A percentile compares a stretch with the other conserved stretches of the same genome.
phyloP scores from a whole-genome alignment of 2,888 invertebrate genomes.

The Azorinus chamasolen region DNA sequence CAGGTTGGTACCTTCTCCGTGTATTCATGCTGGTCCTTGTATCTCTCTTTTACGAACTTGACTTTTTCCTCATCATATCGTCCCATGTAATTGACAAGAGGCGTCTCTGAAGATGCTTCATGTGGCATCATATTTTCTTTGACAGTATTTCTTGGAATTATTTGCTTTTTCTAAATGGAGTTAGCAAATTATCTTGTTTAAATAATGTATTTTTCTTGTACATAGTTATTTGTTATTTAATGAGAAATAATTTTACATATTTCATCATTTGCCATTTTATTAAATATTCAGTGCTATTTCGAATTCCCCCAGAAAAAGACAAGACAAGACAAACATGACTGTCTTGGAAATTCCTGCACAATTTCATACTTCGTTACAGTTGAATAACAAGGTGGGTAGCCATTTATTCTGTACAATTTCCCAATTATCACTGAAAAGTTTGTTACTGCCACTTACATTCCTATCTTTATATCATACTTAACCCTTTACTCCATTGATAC shows the following conservation, averaged over 20 bases:
- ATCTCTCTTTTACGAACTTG: slow-evolving; percentile 47
- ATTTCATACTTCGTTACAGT: background rate
- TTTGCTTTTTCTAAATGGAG: slow-evolving; percentile 32
- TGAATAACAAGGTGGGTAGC: background rate
- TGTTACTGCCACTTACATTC: no score
- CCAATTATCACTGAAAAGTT: no score
- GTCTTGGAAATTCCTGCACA: background rate
- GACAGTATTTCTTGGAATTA: slow-evolving; percentile 45
- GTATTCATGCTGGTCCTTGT: slow-evolving; percentile 49
- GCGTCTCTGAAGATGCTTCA: slow-evolving; percentile 55
- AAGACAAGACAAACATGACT: background rate
- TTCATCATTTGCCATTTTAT: background rate
- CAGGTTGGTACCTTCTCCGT: slow-evolving; percentile 46
- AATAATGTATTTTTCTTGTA: background rate
- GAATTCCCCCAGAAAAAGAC: background rate
- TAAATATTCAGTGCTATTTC: background rate
- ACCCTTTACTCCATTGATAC: no score
- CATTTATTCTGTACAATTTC: background rate
- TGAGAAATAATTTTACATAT: no score
- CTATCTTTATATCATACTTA: no score
- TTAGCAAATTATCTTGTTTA: background rate
- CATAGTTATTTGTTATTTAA: no score
- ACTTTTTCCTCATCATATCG: slow-evolving; percentile 46
- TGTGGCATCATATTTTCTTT: slow-evolving; percentile 60
- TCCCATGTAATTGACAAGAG: slow-evolving; percentile 61